Base-by-base conservation (phyloP, 2,888 invertebrate genomes). In the Pseudeuparius sepicola region DNA sequence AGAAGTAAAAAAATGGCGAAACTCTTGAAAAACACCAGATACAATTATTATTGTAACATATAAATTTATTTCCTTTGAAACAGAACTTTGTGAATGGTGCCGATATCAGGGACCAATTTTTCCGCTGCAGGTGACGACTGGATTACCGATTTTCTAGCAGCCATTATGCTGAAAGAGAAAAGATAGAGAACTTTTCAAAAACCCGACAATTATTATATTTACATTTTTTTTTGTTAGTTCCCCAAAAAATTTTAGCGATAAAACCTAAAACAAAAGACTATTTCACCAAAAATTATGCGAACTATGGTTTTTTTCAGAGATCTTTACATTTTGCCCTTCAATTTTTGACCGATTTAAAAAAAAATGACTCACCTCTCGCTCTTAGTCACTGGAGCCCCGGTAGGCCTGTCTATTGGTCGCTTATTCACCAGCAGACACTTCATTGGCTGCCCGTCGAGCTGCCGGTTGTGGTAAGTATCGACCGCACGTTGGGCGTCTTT, bases 401-500 rank as follows among this genome's bases (percentile, higher is more conserved):
- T 68, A 9, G 73, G 69, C 50, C 73, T 73, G 55, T 71, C 69
- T 42, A 73, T 65, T 24, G 75, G 68, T 52, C 82, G 67, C 24
- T 84, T 83, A 55, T 84, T 83, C 4, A 88, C 86, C 42, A 89
- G 67, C 34, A 87, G 71, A 57, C 88, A 89, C 57, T 86, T 87
- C 90, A 90, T 90, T 3, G 89, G 89, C 55, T 87, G 86, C 2
- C 92, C 90, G 65, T 94, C 93, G 25, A 94, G 65, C 55, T 90
- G 89, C 31, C 93, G 68, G 60, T 92, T 90, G 59, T 93, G 90
- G 64, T 93, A 93, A 34, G 88, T 80, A 50, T 90, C 88, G 2
- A 92, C 88, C 2, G 94, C 92, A 59, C 78, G 78, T 50, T 86
- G 78, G 16, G 93, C 93, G 62, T 92, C 88, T 47, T 82, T 78